Evolutionary conservation across 1,140 invertebrate species (phyloP).

Genomic region (Cataglyphis hispanica): DNA sequence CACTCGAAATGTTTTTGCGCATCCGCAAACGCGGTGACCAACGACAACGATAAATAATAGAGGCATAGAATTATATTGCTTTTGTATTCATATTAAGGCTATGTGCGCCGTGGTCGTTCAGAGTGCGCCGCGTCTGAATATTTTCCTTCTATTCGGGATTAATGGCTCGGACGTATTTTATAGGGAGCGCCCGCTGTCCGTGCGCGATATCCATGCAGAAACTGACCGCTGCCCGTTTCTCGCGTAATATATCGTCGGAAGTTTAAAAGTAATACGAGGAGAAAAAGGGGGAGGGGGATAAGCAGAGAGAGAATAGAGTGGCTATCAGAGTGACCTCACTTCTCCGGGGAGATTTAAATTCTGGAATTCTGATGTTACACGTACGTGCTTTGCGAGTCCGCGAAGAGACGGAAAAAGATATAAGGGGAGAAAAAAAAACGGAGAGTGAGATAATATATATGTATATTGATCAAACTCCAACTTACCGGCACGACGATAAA

Average conservation of each 20-base stretch:
- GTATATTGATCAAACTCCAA: conserved; percentile 45
- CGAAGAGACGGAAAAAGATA: conserved; percentile 17
- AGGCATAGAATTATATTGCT: conserved; percentile 81
- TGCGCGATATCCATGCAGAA: conserved; percentile 79
- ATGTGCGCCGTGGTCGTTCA: conserved; percentile 80
- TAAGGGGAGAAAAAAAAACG: neutral
- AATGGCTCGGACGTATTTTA: conserved; percentile 87
- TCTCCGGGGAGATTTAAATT: conserved; percentile 80
- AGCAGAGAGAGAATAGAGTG: conserved; percentile 25
- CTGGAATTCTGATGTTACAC: conserved; percentile 71
- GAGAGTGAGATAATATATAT: conserved; percentile 38
- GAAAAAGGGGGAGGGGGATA: conserved; percentile 22
- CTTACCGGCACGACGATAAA: conserved; percentile 75
- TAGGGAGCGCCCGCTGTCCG: conserved; percentile 78
- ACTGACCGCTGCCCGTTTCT: conserved; percentile 83
- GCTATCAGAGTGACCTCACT: conserved; percentile 50
- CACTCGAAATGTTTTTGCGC: conserved; percentile 62
- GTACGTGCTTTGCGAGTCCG: conserved; percentile 61
- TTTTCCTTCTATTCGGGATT: conserved; percentile 86
- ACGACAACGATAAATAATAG: conserved; percentile 84
- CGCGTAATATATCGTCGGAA: conserved; percentile 84
- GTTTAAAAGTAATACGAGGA: conserved; percentile 84
- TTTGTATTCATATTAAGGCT: conserved; percentile 86
- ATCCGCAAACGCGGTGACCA: conserved; percentile 45
- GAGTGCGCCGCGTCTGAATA: conserved; percentile 80